Conservation (phyloP, 2,888 invertebrate genomes). For the Cantharis rustica region DNA sequence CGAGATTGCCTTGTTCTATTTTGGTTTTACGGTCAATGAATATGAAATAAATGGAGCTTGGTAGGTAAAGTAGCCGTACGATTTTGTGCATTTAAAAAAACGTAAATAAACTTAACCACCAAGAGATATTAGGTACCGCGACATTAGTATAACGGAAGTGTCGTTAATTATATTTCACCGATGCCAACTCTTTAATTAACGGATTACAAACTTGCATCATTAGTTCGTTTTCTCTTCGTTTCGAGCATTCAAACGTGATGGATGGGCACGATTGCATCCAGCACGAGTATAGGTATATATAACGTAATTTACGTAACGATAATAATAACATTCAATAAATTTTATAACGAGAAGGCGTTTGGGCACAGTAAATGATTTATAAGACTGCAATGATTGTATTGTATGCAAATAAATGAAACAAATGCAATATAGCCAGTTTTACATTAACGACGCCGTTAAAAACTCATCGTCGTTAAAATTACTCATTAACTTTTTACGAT, state of each 20-base stretch:
- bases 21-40: constrained; percentile 31
- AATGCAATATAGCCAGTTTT: constrained; percentile 51
- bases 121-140: not conserved
- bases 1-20: constrained; percentile 30
- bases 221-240: not conserved
- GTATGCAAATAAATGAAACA: constrained; percentile 49
- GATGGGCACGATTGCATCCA: not conserved
- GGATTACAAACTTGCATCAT: not conserved
- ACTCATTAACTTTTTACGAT: constrained; percentile 52
- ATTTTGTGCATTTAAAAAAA: not conserved
- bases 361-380: constrained; percentile 42
- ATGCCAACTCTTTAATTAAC: not conserved
- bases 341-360: constrained; percentile 27
- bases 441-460: constrained; percentile 53
- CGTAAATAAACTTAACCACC: not conserved
- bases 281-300: not conserved
- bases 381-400: constrained; percentile 41
- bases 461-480: constrained; percentile 53
- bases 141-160: not conserved
- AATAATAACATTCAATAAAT: constrained; percentile 7
- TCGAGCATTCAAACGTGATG: not conserved
- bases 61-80: constrained; percentile 19
- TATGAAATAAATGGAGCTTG: constrained; percentile 29
- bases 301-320: not conserved
- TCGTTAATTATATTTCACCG: not conserved